These are phyloP conservation scores for Poeciliopsis turrubarensis DNA, from an alignment of 2,113 vertebrate genomes.

Conservation along the genomic window DNA sequence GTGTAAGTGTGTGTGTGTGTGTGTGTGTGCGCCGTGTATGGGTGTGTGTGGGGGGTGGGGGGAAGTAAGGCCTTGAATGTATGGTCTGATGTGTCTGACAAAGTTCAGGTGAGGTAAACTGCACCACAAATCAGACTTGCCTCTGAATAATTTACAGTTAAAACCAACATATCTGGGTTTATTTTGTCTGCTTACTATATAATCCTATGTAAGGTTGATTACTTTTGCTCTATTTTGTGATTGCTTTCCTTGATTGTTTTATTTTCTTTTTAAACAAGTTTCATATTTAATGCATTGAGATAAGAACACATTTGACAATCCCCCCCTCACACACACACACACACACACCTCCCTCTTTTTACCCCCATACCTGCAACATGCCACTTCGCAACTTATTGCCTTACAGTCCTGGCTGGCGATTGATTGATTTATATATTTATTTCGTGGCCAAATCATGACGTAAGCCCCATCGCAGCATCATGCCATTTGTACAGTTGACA, in stretches of 20 bases:
- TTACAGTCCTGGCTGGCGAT: slow-evolving; percentile 58
- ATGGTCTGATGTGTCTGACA: slow-evolving; percentile 69
- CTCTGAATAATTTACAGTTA: neutral
- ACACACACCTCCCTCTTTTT: too few relatives aligned
- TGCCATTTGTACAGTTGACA: slow-evolving; percentile 34
- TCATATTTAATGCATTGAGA: neutral
- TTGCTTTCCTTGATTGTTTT: neutral
- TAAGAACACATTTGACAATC: neutral
- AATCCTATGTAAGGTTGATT: neutral
- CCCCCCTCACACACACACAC: too few relatives aligned
- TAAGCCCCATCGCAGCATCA: slow-evolving; percentile 45
- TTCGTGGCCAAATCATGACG: slow-evolving; percentile 55
- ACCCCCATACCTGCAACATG: neutral
- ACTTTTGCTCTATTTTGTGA: neutral
- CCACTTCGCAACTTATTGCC: slow-evolving; percentile 16
- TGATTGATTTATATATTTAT: slow-evolving; percentile 9
- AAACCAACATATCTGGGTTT: neutral
- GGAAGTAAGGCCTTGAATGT: slow-evolving; percentile 56
- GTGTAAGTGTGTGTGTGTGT: too few relatives aligned
- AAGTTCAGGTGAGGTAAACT: slow-evolving; percentile 74
- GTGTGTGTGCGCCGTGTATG: too few relatives aligned
- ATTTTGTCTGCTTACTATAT: neutral
- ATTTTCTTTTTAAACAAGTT: neutral
- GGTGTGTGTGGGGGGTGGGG: slow-evolving; percentile 9
- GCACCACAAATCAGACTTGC: neutral